Evolutionary conservation across 2,888 invertebrate species (phyloP).

Genomic region (Volucella inflata): DNA sequence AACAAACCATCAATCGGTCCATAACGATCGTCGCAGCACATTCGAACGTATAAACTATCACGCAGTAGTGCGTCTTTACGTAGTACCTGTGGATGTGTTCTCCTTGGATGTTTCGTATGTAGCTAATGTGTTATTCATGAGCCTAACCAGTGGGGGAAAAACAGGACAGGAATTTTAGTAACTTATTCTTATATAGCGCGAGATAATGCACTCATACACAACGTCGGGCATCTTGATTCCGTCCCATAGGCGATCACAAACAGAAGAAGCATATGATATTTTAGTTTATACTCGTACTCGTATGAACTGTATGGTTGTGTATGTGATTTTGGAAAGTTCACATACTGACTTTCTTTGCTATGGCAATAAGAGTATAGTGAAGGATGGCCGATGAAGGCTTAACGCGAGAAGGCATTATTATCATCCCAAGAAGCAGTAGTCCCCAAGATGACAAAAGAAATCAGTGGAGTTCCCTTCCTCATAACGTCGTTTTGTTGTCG

Average conservation of each 20-base stretch:
- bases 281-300: no score
- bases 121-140: conserved; percentile 76
- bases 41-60: conserved; percentile 73
- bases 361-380: conserved; percentile 4
- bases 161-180: conserved; percentile 75
- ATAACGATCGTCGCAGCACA: conserved; percentile 72
- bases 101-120: conserved; percentile 44
- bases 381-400: not conserved
- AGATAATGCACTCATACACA: conserved; percentile 72
- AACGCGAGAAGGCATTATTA: conserved; percentile 66
- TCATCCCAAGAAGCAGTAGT: conserved; percentile 64
- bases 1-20: conserved; percentile 71
- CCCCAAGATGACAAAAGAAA: conserved; percentile 71
- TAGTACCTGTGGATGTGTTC: conserved; percentile 48
- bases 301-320: conserved; percentile 33
- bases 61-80: conserved; percentile 65
- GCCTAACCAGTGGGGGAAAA: conserved; percentile 66
- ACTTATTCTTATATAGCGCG: conserved; percentile 74
- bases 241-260: conserved; percentile 30
- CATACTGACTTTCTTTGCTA: conserved; percentile 65
- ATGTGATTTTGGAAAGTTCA: conserved; percentile 73
- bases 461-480: conserved; percentile 73
- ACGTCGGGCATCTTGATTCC: conserved; percentile 39
- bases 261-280: no score
- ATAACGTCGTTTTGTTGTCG: conserved; percentile 64